These are phyloP conservation scores for Papilio machaon DNA, from an alignment of 1,140 invertebrate species.

Conservation along the genomic window DNA sequence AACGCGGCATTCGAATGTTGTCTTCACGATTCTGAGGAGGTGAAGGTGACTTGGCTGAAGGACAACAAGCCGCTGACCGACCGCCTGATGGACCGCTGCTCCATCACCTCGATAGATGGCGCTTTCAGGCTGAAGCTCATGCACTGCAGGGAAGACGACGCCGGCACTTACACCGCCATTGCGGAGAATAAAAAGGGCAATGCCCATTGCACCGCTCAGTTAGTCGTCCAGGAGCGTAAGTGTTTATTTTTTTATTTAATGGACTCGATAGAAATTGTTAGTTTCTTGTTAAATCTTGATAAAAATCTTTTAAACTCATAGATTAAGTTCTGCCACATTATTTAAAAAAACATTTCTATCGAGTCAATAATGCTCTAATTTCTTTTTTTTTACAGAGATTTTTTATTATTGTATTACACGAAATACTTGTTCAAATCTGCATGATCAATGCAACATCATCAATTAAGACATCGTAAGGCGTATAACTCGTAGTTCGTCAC, in stretches of 20 bases:
- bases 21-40: conserved; percentile 81
- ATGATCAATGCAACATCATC: conserved; percentile 65
- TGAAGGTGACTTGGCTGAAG: conserved; percentile 93
- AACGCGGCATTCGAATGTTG: conserved; percentile 92
- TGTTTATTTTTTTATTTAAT: conserved; percentile 52
- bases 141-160: conserved; percentile 91
- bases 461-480: conserved; percentile 73
- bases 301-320: neutral
- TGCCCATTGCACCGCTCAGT: conserved; percentile 91
- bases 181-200: conserved; percentile 92
- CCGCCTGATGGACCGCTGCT: conserved; percentile 88
- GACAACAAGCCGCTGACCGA: conserved; percentile 93
- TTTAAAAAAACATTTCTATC: conserved; percentile 26
- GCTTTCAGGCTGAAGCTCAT: conserved; percentile 89
- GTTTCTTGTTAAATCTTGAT: too few species aligned
- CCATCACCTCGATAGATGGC: conserved; percentile 82
- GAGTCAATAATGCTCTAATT: conserved; percentile 14
- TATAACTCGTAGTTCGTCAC: conserved; percentile 66
- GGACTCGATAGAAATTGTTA: conserved; percentile 32
- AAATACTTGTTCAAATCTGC: conserved; percentile 45
- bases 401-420: conserved; percentile 29
- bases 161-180: conserved; percentile 94
- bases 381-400: conserved; percentile 44
- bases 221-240: conserved; percentile 92
- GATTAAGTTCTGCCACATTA: neutral